These are phyloP conservation scores for Cataglyphis altisquamis DNA, from an alignment of 2,888 invertebrate genomes.

Conservation along the genomic window DNA sequence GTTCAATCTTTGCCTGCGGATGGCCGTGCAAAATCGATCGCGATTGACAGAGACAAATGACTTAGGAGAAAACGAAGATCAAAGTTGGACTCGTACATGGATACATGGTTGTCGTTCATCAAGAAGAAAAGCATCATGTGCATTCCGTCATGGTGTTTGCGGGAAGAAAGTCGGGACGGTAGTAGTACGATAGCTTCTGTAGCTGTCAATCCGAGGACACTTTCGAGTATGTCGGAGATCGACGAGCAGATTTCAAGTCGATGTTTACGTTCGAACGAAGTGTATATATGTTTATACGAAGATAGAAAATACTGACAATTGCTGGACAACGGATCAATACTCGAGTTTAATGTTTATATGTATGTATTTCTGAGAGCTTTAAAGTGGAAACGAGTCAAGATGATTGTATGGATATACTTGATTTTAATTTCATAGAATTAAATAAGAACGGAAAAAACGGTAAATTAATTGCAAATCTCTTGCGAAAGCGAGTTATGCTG, in stretches of 20 bases:
- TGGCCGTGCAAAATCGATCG: slow-evolving; percentile 3
- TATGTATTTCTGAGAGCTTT: background rate
- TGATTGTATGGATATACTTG: background rate
- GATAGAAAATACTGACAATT: background rate
- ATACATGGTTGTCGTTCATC: slow-evolving; percentile 7
- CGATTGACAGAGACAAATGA: slow-evolving; percentile 41
- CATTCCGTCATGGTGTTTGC: slow-evolving; percentile 5
- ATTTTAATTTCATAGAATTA: background rate
- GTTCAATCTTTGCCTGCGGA: slow-evolving; percentile 12
- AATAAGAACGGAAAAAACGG: background rate
- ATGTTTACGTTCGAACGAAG: background rate
- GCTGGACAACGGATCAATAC: background rate
- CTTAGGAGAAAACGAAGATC: slow-evolving; percentile 27
- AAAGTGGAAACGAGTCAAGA: background rate
- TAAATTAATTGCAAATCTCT: background rate
- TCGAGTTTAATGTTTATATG: background rate
- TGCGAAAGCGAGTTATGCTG: background rate
- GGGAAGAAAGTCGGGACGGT: slow-evolving; percentile 4
- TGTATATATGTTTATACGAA: background rate
- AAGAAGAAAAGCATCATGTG: slow-evolving; percentile 7
- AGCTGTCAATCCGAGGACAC: background rate
- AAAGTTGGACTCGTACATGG: slow-evolving; percentile 2
- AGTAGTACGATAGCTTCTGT: background rate
- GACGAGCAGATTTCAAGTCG: background rate
- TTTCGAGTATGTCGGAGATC: slow-evolving; percentile 14